phyloP scores from a whole-genome alignment of 2,888 invertebrate species.

The Mythimna ferrago region DNA sequence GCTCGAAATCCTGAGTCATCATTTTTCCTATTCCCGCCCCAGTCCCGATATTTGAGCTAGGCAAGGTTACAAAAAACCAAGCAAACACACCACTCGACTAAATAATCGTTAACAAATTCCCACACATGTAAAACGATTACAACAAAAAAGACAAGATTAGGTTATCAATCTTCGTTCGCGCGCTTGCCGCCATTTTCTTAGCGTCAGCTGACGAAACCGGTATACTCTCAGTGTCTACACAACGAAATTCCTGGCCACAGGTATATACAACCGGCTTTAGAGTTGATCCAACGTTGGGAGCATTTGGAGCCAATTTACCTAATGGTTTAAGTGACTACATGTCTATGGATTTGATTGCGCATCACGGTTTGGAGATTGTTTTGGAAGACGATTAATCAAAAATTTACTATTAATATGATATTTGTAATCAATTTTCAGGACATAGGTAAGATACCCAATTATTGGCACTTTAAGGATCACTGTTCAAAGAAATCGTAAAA shows the following conservation, averaged over 20 bases:
- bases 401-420: too few relatives aligned
- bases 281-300: slow-evolving; percentile 56
- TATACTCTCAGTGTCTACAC: slow-evolving; percentile 71
- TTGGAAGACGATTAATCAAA: slow-evolving; percentile 18
- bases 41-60: too few relatives aligned
- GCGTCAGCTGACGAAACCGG: slow-evolving; percentile 87
- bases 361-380: slow-evolving; percentile 11
- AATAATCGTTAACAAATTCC: slow-evolving; percentile 48
- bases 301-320: slow-evolving; percentile 40
- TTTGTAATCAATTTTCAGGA: not conserved
- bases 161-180: slow-evolving; percentile 72
- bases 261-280: slow-evolving; percentile 70
- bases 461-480: too few relatives aligned
- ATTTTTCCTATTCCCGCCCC: too few relatives aligned
- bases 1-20: too few relatives aligned
- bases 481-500: too few relatives aligned
- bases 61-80: too few relatives aligned
- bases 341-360: slow-evolving; percentile 20
- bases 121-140: slow-evolving; percentile 25
- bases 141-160: slow-evolving; percentile 63
- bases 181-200: slow-evolving; percentile 78
- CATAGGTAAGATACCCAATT: not conserved
- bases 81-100: not conserved
- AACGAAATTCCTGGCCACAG: slow-evolving; percentile 83
- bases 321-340: slow-evolving; percentile 19